Evolutionary conservation across 2,113 vertebrate genomes (phyloP), one percentile per base, ranked within the genome.

Genomic region (Sebastes fasciatus): DNA sequence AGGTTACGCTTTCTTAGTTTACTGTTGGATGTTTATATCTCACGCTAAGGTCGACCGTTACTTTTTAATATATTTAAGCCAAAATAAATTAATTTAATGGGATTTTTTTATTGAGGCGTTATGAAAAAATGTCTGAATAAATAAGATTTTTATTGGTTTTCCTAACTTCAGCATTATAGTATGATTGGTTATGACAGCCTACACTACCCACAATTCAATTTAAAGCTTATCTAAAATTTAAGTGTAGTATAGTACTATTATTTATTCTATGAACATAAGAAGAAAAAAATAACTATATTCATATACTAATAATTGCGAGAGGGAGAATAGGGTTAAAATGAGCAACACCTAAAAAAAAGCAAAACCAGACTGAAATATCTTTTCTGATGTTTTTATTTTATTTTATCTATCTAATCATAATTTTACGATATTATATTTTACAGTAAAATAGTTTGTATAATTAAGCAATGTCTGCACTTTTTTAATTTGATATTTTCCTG

Each of bases 111-210:
- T 65, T 54, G 5, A 10, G 4, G 13, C 1, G 26, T 49, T 23
- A 63, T 77, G 19, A 67, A 54, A 74, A 61, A 71, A 64, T 65
- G 2, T n/a, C 13, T 55, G 9, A 48, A 43, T 0, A 70, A 81
- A 60, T 69, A 45, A 14, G 4, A 40, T 19, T 26, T 55, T n/a
- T 51, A 61, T 45, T 71, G 74, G 14, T 45, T 65, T 79, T 46
- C 61, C 54, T 9, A 40, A 48, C 46, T 70, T 68, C 1, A 11
- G 40, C 9, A 26, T 34, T 40, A 34, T 21, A 23, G 3, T 45
- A 9, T 21, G 42, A 54, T 5, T 55, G 19, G 1, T 13, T 49
- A 34, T 19, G 61, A 49, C 55, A 83, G 45, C 26, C 19, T 49
- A 6, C 14, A 19, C 1, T 2, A 6, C 4, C 34, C 51, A 8